phyloP scores from a whole-genome alignment of 1,140 invertebrate species.

The Xylocopa sonorina region DNA sequence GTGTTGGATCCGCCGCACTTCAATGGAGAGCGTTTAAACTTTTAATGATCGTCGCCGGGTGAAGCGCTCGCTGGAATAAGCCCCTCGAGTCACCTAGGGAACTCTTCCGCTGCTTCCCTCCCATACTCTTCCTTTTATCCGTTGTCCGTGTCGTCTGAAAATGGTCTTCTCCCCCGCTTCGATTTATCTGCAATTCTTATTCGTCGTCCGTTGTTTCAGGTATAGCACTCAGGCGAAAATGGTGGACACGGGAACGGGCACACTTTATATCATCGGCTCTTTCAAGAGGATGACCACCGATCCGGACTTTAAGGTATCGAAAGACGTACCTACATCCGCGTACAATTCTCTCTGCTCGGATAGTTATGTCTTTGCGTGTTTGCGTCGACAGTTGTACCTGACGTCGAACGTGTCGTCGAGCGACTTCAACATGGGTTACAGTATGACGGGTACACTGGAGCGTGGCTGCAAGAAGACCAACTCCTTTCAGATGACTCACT shows the following conservation, averaged over 20 bases:
- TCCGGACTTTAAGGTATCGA: slow-evolving; percentile 87
- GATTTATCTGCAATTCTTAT: background rate
- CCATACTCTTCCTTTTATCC: background rate
- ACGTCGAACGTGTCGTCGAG: slow-evolving; percentile 90
- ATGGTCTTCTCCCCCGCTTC: no score
- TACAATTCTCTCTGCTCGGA: no score
- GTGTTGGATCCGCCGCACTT: slow-evolving; percentile 70
- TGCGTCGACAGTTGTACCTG: slow-evolving; percentile 85
- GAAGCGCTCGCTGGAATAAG: slow-evolving; percentile 72
- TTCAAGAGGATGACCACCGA: slow-evolving; percentile 88
- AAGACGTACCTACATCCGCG: no score
- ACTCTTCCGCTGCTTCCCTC: background rate
- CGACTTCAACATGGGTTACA: slow-evolving; percentile 94
- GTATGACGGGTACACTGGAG: slow-evolving; percentile 92
- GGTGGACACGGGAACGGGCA: slow-evolving; percentile 88
- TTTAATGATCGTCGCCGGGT: slow-evolving; percentile 77
- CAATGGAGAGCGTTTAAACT: slow-evolving; percentile 76
- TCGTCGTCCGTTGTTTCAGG: slow-evolving; percentile 78
- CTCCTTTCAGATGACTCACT: slow-evolving; percentile 92
- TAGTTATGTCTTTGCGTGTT: no score
- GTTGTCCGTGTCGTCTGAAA: no score
- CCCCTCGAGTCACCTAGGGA: slow-evolving; percentile 65
- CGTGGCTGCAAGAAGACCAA: slow-evolving; percentile 89
- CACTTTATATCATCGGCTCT: slow-evolving; percentile 90
- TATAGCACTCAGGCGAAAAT: slow-evolving; percentile 90